Conservation (phyloP, 2,888 invertebrate species). For the Leucoptera coffeella region DNA sequence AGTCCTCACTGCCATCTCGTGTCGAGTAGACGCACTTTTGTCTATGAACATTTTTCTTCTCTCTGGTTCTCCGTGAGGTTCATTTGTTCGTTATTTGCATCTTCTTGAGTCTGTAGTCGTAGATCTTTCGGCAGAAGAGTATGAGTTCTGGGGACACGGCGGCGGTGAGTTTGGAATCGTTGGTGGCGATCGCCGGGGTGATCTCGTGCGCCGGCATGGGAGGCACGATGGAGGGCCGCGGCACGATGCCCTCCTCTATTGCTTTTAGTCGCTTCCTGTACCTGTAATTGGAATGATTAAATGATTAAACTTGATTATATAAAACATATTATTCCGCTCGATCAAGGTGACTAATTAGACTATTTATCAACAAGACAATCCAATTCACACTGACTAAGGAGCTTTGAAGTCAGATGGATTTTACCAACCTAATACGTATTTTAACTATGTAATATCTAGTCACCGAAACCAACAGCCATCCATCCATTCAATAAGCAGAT, state of each 20-base stretch:
- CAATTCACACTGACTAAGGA: no score
- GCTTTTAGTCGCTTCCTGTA: conserved; percentile 79
- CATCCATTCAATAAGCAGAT: no score
- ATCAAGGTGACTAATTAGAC: no score
- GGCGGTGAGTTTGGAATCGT: conserved; percentile 61
- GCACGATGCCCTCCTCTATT: conserved; percentile 68
- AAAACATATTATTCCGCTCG: not conserved
- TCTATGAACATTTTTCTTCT: no score
- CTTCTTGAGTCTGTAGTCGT: conserved; percentile 88
- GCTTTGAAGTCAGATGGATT: no score
- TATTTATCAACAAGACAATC: no score
- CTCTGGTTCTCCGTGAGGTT: no score
- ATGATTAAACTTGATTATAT: not conserved
- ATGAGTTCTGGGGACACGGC: conserved; percentile 71
- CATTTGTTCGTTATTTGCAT: conserved; percentile 48
- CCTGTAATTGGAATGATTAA: conserved; percentile 53
- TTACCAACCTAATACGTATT: no score
- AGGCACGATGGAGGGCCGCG: conserved; percentile 69
- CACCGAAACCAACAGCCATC: no score
- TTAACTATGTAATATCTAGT: no score
- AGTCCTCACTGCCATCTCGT: no score
- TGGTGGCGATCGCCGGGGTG: conserved; percentile 36
- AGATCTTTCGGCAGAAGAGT: conserved; percentile 88
- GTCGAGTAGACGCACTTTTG: no score
- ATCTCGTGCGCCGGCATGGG: conserved; percentile 52